phyloP scores from a whole-genome alignment of 2,797 vertebrate genomes.

The Peromyscus aztecus region DNA sequence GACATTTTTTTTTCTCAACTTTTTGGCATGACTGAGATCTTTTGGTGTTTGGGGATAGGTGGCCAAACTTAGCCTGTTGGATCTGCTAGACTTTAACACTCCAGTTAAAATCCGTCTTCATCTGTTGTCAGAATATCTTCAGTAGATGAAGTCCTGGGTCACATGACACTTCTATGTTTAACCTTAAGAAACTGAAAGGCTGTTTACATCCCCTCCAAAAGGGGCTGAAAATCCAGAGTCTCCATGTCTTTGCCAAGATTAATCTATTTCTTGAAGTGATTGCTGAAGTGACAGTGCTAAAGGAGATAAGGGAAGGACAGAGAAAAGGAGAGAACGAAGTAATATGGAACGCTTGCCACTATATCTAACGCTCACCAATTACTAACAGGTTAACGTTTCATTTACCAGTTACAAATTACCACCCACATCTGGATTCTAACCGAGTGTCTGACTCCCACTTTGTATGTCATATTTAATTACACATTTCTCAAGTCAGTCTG shows the following conservation, averaged over 20 bases:
- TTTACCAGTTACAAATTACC: background rate
- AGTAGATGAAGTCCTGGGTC: background rate
- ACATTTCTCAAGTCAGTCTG: background rate
- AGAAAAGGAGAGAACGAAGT: background rate
- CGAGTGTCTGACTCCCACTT: background rate
- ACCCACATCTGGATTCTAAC: background rate
- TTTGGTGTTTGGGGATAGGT: background rate
- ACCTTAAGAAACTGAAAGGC: background rate
- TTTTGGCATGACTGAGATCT: background rate
- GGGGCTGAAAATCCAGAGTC: background rate
- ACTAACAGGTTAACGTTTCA: background rate
- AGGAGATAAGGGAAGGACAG: background rate
- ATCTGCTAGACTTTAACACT: background rate
- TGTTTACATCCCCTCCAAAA: background rate
- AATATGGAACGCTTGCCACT: background rate
- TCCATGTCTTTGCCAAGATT: background rate
- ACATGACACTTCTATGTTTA: background rate
- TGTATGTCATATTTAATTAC: conserved; percentile 19
- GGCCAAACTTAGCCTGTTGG: background rate
- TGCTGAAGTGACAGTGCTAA: background rate
- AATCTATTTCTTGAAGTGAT: background rate
- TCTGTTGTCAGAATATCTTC: background rate
- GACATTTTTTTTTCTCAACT: background rate
- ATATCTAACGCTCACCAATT: background rate
- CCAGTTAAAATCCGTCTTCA: background rate